phyloP scores from a whole-genome alignment of 1,140 invertebrate genomes.

The Drosophila orosa region DNA sequence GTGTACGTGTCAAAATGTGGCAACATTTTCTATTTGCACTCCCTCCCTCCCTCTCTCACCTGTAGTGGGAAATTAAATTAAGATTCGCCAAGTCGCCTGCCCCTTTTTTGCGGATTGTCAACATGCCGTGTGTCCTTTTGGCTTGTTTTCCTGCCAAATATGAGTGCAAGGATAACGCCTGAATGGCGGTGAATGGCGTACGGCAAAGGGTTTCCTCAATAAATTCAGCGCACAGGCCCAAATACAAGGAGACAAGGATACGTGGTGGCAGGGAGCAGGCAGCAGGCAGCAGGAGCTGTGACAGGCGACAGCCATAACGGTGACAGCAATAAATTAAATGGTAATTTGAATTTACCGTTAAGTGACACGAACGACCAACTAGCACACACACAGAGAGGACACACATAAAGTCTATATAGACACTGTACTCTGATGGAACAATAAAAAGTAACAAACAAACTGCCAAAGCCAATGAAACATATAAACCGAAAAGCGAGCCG shows the following conservation, averaged over 20 bases:
- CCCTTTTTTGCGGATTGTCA: slow-evolving; percentile 43
- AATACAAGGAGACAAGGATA: slow-evolving; percentile 26
- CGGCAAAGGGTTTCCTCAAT: slow-evolving; percentile 72
- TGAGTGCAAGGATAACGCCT: slow-evolving; percentile 55
- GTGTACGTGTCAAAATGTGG: slow-evolving; percentile 53
- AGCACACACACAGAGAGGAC: slow-evolving; percentile 7
- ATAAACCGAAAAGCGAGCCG: slow-evolving; percentile 36
- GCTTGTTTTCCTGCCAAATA: slow-evolving; percentile 39
- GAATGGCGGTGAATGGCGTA: slow-evolving; percentile 5
- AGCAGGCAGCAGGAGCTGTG: slow-evolving; percentile 21
- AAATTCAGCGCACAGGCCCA: slow-evolving; percentile 52
- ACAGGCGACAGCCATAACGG: slow-evolving; percentile 82
- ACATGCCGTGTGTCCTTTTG: slow-evolving; percentile 52
- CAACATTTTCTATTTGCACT: slow-evolving; percentile 41
- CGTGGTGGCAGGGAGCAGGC: slow-evolving; percentile 1
- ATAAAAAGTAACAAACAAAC: slow-evolving; percentile 64
- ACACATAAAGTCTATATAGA: slow-evolving; percentile 18
- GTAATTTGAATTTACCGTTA: slow-evolving; percentile 83
- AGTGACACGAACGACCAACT: slow-evolving; percentile 72
- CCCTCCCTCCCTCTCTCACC: background rate
- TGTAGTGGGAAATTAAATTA: slow-evolving; percentile 51
- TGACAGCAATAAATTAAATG: slow-evolving; percentile 83
- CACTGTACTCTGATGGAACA: slow-evolving; percentile 39
- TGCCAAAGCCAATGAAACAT: slow-evolving; percentile 67
- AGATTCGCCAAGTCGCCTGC: slow-evolving; percentile 42